Evolutionary conservation across 2,888 invertebrate genomes (phyloP), one percentile per base, ranked within the genome.

Genomic region (Drosophila aldrichi): DNA sequence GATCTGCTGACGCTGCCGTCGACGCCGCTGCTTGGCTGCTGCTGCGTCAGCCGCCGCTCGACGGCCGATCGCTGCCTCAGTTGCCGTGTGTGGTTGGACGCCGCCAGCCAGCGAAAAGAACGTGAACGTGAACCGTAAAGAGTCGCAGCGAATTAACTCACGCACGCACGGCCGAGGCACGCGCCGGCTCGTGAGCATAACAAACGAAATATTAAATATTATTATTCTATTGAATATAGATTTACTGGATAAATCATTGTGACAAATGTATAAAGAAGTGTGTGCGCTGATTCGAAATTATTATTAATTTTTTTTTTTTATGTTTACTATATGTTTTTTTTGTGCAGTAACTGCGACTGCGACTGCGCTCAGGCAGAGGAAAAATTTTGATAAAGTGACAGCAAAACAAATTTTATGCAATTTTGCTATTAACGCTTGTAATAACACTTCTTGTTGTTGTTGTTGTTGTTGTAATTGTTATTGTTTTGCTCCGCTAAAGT

Each of bases 81-180:
- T 82, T 77, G 88, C 88, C 79, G 88, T 74, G 86, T 82, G 86
- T 63, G 82, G 82, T 82, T 88, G 85, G 79, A 79, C 70, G 82
- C 85, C 81, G 77, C 77, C 77, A 72, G 71, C 88, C 67, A 81
- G 66, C 72, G 73, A 63, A 82, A 65, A 75, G 54, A 82, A 73
- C 74, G 74, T 74, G 75, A 65, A 48, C 55, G 66, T 67, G 51
- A 70, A 68, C 59, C 73, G 78, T 67, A 54, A 57, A 72, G 22
- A 48, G 54, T 55, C 73, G 54, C 69, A 38, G 22, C 40, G 32
- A 22, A 63, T 22, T 16, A 62, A 32, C 49, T 18, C 55, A 49
- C 57, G 57, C 40, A 52, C 20, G 18, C n/a, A 43, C 25, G 14
- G 41, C 36, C 36, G 29, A n/a, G 4, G 22, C 65, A 20, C 43